These are phyloP conservation scores for Oreohelix idahoensis DNA, from an alignment of 1,140 invertebrate genomes.

Conservation along the genomic window DNA sequence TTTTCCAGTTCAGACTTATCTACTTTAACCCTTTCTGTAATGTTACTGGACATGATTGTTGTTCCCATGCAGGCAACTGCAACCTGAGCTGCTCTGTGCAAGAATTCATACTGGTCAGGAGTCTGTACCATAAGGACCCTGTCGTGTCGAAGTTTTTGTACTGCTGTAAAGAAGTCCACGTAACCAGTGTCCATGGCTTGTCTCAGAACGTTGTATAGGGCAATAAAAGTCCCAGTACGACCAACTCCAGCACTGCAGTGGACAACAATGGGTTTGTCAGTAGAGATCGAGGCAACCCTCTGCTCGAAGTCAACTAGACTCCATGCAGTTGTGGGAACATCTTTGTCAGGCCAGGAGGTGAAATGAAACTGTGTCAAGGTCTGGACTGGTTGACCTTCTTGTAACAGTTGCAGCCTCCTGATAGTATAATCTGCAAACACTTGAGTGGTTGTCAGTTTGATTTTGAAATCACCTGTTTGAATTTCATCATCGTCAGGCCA, in stretches of 20 bases:
- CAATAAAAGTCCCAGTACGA: background rate
- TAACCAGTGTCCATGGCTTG: background rate
- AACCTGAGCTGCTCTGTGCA: constrained; percentile 4
- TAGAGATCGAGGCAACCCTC: background rate
- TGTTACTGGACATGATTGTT: background rate
- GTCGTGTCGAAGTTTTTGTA: background rate
- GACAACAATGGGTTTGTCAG: background rate
- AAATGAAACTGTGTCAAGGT: background rate
- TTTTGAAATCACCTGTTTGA: too few species aligned
- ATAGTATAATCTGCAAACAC: background rate
- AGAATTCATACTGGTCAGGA: constrained; percentile 9
- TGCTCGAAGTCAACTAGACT: background rate
- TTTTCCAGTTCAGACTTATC: too few species aligned
- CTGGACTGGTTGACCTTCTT: background rate
- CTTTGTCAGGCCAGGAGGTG: background rate
- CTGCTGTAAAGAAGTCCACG: background rate
- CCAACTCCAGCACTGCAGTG: background rate
- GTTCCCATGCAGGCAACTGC: background rate
- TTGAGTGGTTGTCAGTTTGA: background rate
- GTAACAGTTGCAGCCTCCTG: background rate
- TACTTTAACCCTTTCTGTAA: background rate
- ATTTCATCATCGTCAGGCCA: too few species aligned
- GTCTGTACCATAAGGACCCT: background rate
- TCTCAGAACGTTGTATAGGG: background rate
- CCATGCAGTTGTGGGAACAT: background rate